Base-by-base conservation (phyloP, 2,797 vertebrate genomes). In the Lacerta bilineata region DNA sequence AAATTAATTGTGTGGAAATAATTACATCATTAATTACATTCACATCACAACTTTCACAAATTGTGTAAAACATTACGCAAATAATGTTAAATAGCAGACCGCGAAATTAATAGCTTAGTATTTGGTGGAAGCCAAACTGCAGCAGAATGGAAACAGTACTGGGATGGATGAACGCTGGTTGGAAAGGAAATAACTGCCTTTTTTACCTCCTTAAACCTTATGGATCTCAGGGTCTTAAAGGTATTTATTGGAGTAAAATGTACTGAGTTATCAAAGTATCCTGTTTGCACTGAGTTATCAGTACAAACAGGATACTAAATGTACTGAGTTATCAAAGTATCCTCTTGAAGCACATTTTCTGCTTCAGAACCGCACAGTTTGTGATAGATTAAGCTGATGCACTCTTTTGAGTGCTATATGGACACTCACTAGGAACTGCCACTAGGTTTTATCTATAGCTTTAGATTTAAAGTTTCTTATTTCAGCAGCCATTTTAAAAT, bases 201-300 rank as follows among this genome's bases (percentile, higher is more conserved):
- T 50, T 50, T 55, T 15, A 46, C 50, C 50, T 55, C 50, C 50
- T 55, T 55, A 55, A 55, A 55, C 50, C 50, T 74, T 43, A 74
- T 17, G 46, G 33, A 75, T 75, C 17, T 75, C 23, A 69, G 10
- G 10, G 85, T 71, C 8, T 71, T 13, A 0, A 4, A 7, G 4
- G 0, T 25, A 27, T 20, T 46, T 33, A 29, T 3, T 50, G 69
- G 46, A 46, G 84, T 74, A 0, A 0, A 75, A 25, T n/a, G 23
- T 39, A 39, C 69, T 85, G 82, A 76, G 17, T 41, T 20, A 71
- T 83, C 3, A 81, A 81, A 75, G 82, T 81, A 36, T 8, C 74
- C 4, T 64, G 23, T 61, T n/a, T n/a, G n/a, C n/a, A 27, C 69
- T 85, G 82, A 76, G 17, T 41, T 20, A 71, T 83, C 3, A 81